Evolutionary conservation across 23 tunicate species (phyloP).

Genomic region (Ciona savignyi): DNA sequence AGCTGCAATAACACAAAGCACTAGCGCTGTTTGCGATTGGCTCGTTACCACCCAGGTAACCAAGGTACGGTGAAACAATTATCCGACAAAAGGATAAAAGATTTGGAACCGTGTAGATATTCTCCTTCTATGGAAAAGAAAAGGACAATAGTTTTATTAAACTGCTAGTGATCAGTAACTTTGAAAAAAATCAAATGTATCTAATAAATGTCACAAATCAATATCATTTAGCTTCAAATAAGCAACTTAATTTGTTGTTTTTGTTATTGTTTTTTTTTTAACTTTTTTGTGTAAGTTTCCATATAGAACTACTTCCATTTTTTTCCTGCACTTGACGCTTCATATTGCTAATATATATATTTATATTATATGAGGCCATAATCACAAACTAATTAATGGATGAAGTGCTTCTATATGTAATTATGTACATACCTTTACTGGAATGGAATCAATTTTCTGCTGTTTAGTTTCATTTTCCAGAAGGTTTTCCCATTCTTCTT

Average conservation of each 20-base stretch:
- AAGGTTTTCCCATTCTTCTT: constrained; percentile 64
- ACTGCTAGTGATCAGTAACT: no score
- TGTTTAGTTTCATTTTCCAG: constrained; percentile 47
- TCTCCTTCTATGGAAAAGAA: constrained; percentile 80
- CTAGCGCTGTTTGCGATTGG: constrained; percentile 35
- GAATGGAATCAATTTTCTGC: constrained; percentile 41
- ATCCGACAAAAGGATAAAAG: constrained; percentile 44
- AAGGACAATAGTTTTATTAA: no score
- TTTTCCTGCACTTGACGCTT: neutral
- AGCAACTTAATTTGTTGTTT: no score
- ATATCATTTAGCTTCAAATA: no score
- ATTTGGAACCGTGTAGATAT: constrained; percentile 79
- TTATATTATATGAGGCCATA: neutral
- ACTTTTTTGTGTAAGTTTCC: no score
- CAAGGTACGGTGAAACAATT: constrained; percentile 55
- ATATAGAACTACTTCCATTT: neutral
- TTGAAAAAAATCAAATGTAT: no score
- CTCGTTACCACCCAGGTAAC: constrained; percentile 36
- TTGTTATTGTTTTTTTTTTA: no score
- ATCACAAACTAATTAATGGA: no score
- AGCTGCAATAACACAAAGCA: constrained; percentile 35
- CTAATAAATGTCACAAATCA: no score
- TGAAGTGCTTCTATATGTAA: no score
- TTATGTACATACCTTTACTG: constrained; percentile 43
- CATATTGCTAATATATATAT: no score